Base-by-base conservation (phyloP, 1,140 invertebrate species). In the Trichoplusia ni region DNA sequence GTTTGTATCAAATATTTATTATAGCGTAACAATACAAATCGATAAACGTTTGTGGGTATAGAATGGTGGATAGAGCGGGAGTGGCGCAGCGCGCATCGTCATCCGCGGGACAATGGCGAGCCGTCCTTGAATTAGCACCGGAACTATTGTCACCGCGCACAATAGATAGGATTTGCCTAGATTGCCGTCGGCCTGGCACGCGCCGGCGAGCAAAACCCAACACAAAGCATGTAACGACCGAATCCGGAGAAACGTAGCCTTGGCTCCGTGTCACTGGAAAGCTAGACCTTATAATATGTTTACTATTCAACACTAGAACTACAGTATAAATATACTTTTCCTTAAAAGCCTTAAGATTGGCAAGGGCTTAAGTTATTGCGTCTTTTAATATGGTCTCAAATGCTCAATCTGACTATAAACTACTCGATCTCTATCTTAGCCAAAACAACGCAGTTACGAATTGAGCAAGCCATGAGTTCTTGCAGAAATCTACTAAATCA, bases 41-140 rank as follows among this genome's bases (percentile, higher is more conserved):
- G 56, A 46, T 62, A 62, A 38, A 62, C 21, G 44, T 60, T 62
- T 40, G 59, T 44, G 44, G 11, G n/a, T 60, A 68, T 56, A 62
- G 33, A 68, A 69, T 69, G 54, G 58, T 60, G 49, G 62, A 64
- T 72, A 70, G 71, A 40, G 54, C 64, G 54, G 75, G 69, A 74
- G 71, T 54, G 64, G 65, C 64, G 49, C 56, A 49, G 64, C 46
- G 35, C 51, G 58, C 59, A 63, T 46, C 51, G 64, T 53, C 51
- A 73, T 69, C 62, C 61, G 59, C 58, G 62, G 74, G 73, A 87
- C 81, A 89, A 89, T 82, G 58, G 78, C 35, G 42, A 14, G 42
- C 62, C 75, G 84, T 80, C 86, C 84, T 89, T 89, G 84, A 89
- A 86, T 86, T 81, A 87, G 60, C 82, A 79, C 82, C 81, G 83